Evolutionary conservation across 2,888 invertebrate genomes (phyloP).

Genomic region (Cataglyphis cursor): DNA sequence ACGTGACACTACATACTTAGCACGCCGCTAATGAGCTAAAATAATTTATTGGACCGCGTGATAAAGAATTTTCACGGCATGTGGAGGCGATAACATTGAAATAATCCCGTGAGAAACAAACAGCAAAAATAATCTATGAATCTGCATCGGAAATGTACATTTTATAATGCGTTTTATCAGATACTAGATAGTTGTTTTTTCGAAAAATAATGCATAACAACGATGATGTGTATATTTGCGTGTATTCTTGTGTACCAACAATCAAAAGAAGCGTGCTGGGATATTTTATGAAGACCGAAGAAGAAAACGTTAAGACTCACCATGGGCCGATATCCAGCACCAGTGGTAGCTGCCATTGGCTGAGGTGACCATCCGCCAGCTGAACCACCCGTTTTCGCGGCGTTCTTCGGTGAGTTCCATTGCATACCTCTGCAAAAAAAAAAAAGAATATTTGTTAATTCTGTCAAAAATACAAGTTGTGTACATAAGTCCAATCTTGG

Average conservation of each 20-base stretch:
- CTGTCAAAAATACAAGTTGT: neutral
- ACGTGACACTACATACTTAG: conserved; percentile 1
- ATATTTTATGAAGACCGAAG: conserved; percentile 3
- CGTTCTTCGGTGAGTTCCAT: conserved; percentile 96
- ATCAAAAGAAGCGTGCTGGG: conserved; percentile 58
- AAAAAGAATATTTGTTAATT: conserved; percentile 6
- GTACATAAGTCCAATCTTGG: neutral
- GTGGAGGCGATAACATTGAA: neutral
- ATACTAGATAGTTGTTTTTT: neutral
- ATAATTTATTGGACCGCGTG: conserved; percentile 11
- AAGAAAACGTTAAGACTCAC: conserved; percentile 87
- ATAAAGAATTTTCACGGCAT: neutral
- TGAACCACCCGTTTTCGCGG: conserved; percentile 91
- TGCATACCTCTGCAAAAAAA: conserved; percentile 91
- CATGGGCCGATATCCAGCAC: conserved; percentile 95
- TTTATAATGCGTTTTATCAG: neutral
- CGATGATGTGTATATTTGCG: neutral
- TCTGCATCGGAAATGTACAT: neutral
- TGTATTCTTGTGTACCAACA: conserved; percentile 19
- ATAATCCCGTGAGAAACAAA: neutral
- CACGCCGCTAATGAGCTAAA: conserved; percentile 4
- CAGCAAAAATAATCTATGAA: neutral
- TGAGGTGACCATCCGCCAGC: conserved; percentile 94
- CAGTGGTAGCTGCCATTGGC: conserved; percentile 95
- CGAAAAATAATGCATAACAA: conserved; percentile 13